Percentiles rank a stretch among this genome's conserved stretches.
Conservation (phyloP, 2,888 invertebrate species). For the Myopa tessellatipennis region DNA sequence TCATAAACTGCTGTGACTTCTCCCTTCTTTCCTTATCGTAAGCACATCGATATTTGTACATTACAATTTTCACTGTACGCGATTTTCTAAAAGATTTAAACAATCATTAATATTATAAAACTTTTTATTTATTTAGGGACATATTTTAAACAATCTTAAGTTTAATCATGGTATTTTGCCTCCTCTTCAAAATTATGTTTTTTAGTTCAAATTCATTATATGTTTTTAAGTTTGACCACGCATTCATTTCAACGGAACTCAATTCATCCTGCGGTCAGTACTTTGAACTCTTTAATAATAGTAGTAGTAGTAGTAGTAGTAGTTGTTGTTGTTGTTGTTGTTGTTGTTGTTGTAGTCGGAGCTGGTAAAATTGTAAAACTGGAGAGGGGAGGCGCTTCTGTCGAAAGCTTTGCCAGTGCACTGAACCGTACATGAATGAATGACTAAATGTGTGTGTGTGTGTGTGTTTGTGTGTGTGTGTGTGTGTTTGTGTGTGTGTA, state of each 20-base stretch:
- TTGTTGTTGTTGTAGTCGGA: not conserved
- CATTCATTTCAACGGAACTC: not conserved
- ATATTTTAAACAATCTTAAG: too few species aligned
- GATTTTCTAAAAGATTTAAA: too few species aligned
- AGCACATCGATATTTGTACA: too few species aligned
- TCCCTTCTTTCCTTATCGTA: not conserved
- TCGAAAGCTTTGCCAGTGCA: not conserved
- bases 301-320: not conserved
- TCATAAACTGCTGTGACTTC: not conserved
- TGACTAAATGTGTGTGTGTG: conserved; percentile 6
- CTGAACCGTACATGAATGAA: not conserved
- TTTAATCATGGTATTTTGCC: too few species aligned
- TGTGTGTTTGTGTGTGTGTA: not conserved
- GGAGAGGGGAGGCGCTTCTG: not conserved
- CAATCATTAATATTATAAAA: too few species aligned
- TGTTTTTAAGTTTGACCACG: too few species aligned
- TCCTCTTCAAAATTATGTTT: too few species aligned
- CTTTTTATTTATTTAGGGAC: too few species aligned
- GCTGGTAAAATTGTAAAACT: not conserved
- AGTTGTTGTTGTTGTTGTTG: not conserved
- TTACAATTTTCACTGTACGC: too few species aligned
- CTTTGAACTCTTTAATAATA: conserved; percentile 15
- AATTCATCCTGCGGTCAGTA: not conserved
- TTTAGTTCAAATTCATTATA: too few species aligned
- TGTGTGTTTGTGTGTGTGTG: not conserved